Percentiles rank a stretch among this genome's conserved stretches.
These are phyloP conservation scores for Lepidostoma basale DNA, from an alignment of 1,140 invertebrate species.

Conservation along the genomic window DNA sequence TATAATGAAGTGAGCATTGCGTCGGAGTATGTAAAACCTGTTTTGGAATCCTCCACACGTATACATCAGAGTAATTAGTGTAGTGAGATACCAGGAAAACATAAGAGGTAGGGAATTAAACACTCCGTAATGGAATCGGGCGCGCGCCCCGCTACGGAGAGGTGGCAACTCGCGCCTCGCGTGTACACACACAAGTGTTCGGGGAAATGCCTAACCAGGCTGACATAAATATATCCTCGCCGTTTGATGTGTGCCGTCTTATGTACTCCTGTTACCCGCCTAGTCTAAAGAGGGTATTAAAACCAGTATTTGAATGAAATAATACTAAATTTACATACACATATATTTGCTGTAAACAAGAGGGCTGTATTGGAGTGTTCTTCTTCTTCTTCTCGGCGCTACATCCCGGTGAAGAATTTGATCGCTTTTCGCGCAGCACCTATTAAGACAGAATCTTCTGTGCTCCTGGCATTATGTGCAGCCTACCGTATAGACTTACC, in stretches of 20 bases:
- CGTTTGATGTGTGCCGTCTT: background rate
- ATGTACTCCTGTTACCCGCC: background rate
- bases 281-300: background rate
- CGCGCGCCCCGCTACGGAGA: background rate
- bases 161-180: background rate
- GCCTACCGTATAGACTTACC: too few relatives aligned
- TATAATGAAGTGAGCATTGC: too few relatives aligned
- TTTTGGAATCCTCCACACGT: constrained; percentile 7
- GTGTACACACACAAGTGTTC: background rate
- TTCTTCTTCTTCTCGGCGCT: too few relatives aligned
- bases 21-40: too few relatives aligned
- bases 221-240: background rate
- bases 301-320: too few relatives aligned
- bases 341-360: too few relatives aligned
- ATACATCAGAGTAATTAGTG: background rate
- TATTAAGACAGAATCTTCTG: too few relatives aligned
- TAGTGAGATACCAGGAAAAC: background rate
- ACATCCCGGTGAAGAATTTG: too few relatives aligned
- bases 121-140: constrained; percentile 7
- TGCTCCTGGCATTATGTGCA: too few relatives aligned
- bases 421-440: too few relatives aligned
- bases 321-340: too few relatives aligned
- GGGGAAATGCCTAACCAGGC: background rate
- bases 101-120: constrained; percentile 4
- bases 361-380: too few relatives aligned